Evolutionary conservation across 2,113 vertebrate genomes (phyloP), one percentile per base, ranked within the genome.

Genomic region (Scopus umbretta): DNA sequence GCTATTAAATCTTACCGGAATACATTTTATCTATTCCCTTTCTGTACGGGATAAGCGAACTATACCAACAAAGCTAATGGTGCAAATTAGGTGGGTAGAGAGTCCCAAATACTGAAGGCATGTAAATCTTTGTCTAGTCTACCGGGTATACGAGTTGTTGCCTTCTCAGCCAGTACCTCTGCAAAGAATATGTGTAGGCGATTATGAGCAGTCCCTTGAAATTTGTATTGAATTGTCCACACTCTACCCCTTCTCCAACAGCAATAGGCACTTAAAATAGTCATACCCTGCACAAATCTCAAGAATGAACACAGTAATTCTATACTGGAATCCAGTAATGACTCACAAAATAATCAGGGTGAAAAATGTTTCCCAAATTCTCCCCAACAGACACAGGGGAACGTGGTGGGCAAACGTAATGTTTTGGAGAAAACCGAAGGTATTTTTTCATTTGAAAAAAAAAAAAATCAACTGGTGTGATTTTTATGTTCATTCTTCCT

Each of bases 321-420:
- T 76, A 3, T 20, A 26, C 49, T 83, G 66, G 38, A 75, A 74
- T n/a, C 59, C 59, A 70, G 50, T 27, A 66, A 80, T 56, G 34
- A 32, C n/a, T 86, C 71, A 56, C 45, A 80, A 86, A 90, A 71
- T 21, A 84, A 6, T 4, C 19, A 16, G 26, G 30, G 45, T 71
- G 63, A 72, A 70, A 83, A 86, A 23, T 4, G 17, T 50, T 62
- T 74, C 65, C 47, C 49, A 80, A 53, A 38, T 80, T 80, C 52
- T 70, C 14, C 71, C 63, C 1, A 8, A 30, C 26, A 82, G 52
- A 43, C 34, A 43, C 0, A 0, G 16, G 32, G 40, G 19, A 79
- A 5, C 1, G 2, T 27, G 19, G 55, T 42, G 32, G 15, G 26
- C 40, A 81, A 63, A 73, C 2, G 5, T 15, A 63, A 21, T 0